Conservation (phyloP, 1,140 invertebrate species). For the Trypoxylus dichotomus region DNA sequence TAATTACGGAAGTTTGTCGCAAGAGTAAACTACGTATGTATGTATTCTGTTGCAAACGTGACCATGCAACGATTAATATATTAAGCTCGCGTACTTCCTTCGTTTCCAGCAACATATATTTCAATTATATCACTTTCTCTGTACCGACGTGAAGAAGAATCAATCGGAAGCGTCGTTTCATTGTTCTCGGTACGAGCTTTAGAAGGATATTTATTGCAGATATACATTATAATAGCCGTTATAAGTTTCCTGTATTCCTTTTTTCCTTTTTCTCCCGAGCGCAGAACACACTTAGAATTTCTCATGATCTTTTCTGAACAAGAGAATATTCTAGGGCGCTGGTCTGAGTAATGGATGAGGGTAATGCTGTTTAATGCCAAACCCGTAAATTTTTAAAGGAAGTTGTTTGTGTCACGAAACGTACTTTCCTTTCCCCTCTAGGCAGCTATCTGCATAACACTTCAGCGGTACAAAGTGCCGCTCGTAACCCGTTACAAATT, state of each 20-base stretch:
- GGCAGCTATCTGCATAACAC: constrained; percentile 18
- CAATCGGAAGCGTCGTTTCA: background rate
- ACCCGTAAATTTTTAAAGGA: constrained; percentile 18
- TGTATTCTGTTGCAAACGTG: background rate
- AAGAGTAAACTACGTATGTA: background rate
- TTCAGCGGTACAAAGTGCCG: constrained; percentile 10
- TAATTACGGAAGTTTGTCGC: constrained; percentile 12
- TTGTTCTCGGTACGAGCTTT: background rate
- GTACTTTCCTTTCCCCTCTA: background rate
- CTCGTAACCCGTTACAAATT: constrained; percentile 21
- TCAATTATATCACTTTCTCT: background rate
- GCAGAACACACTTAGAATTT: constrained; percentile 7
- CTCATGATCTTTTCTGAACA: background rate
- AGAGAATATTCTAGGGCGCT: background rate
- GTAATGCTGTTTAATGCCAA: constrained; percentile 23
- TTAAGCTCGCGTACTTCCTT: background rate
- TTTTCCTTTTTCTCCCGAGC: background rate
- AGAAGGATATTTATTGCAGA: background rate
- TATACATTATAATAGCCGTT: background rate
- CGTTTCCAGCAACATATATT: background rate
- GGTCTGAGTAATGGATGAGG: constrained; percentile 19
- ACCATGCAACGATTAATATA: background rate
- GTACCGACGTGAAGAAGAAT: background rate
- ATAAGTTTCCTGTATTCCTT: constrained; percentile 4
- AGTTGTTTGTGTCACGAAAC: constrained; percentile 23